Evolutionary conservation across 2,888 invertebrate genomes (phyloP).

Genomic region (Drosophila cracens): DNA sequence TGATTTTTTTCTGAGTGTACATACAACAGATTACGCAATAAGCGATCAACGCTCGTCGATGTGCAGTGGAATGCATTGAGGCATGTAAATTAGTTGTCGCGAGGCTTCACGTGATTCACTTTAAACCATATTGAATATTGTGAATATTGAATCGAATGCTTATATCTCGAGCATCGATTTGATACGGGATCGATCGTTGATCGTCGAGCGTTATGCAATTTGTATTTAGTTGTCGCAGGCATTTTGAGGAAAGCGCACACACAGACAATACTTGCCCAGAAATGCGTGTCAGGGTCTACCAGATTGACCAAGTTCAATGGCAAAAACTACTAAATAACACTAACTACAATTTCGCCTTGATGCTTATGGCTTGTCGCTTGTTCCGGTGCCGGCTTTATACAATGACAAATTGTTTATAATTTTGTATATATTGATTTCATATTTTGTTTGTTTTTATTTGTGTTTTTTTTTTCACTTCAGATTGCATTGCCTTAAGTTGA

Average conservation of each 20-base stretch:
- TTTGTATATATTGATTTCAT: slow-evolving; percentile 1
- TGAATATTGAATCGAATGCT: slow-evolving; percentile 4
- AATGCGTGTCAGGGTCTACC: slow-evolving; percentile 67
- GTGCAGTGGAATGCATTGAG: slow-evolving; percentile 70
- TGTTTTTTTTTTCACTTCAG: not conserved
- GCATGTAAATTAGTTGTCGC: slow-evolving; percentile 64
- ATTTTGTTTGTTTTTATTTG: not conserved
- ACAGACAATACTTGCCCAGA: slow-evolving; percentile 24
- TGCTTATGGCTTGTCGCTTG: slow-evolving; percentile 19
- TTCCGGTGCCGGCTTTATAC: slow-evolving; percentile 36
- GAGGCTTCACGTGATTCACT: slow-evolving; percentile 71
- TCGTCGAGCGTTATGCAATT: slow-evolving; percentile 47
- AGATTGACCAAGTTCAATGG: slow-evolving; percentile 65
- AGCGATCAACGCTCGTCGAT: slow-evolving; percentile 32
- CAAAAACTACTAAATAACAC: slow-evolving; percentile 30
- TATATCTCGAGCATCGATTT: slow-evolving; percentile 29
- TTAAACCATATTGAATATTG: slow-evolving; percentile 15
- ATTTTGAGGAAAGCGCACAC: slow-evolving; percentile 54
- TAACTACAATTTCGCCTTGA: slow-evolving; percentile 4
- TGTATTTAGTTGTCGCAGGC: slow-evolving; percentile 8
- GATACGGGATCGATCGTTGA: slow-evolving; percentile 38
- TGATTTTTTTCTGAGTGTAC: not conserved
- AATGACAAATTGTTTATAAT: slow-evolving; percentile 5
- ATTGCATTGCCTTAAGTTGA: not conserved
- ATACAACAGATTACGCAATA: slow-evolving; percentile 26